Percentiles rank a stretch among this genome's conserved stretches.
Conservation (phyloP, 2,113 vertebrate genomes). For the Brachyhypopomus occidentalis region DNA sequence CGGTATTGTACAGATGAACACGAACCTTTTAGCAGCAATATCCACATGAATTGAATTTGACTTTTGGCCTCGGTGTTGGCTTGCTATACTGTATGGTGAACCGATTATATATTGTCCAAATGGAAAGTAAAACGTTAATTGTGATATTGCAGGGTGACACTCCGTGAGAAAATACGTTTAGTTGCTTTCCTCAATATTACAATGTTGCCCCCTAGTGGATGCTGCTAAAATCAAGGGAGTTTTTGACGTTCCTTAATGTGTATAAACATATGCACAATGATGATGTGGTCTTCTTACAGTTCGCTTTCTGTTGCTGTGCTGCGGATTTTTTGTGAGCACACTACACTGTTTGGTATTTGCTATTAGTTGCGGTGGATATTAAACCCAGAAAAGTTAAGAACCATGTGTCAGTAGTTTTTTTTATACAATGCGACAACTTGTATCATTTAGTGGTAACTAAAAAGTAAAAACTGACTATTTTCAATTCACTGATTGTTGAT, state of each 20-base stretch:
- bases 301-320: background rate
- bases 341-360: background rate
- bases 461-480: background rate
- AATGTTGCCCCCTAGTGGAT: constrained; percentile 8
- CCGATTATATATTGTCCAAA: background rate
- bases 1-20: background rate
- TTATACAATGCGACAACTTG: background rate
- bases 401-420: background rate
- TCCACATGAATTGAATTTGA: background rate
- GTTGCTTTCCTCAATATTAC: background rate
- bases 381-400: background rate
- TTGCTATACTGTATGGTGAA: background rate
- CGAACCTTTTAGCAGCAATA: background rate
- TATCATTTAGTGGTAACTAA: background rate
- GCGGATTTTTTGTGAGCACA: background rate
- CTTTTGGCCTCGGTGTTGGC: background rate
- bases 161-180: background rate
- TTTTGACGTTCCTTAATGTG: background rate
- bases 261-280: background rate
- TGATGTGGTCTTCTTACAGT: background rate
- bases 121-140: background rate
- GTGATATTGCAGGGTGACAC: background rate
- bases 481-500: too few species aligned
- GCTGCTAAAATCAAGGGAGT: background rate
- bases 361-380: constrained; percentile 7